These are phyloP conservation scores for Diabrotica balteata DNA, from an alignment of 2,888 invertebrate species.

Conservation along the genomic window DNA sequence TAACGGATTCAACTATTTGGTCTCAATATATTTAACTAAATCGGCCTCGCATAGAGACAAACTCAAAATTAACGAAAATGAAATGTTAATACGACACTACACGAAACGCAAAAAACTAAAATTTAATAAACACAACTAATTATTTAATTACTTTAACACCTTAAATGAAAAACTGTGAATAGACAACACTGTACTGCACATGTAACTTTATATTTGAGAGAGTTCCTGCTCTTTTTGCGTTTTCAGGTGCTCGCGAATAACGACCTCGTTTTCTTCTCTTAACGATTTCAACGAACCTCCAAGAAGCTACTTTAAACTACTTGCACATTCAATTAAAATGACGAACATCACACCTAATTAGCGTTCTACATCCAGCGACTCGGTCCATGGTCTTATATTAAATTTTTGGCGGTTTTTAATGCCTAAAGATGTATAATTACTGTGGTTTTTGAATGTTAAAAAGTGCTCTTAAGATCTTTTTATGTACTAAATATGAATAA, in stretches of 20 bases:
- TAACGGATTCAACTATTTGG: too few relatives aligned
- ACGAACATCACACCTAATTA: slow-evolving; percentile 1
- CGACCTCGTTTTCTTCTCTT: neutral
- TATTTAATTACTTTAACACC: too few relatives aligned
- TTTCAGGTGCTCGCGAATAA: slow-evolving; percentile 1
- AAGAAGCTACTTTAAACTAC: neutral
- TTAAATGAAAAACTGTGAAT: too few relatives aligned
- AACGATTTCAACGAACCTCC: neutral
- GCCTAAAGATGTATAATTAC: slow-evolving; percentile 1
- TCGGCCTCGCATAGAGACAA: too few relatives aligned
- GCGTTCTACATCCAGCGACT: neutral
- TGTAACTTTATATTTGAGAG: too few relatives aligned
- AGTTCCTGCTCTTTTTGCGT: neutral
- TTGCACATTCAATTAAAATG: slow-evolving; percentile 1
- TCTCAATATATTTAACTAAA: too few relatives aligned
- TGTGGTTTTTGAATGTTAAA: neutral
- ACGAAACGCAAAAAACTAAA: too few relatives aligned
- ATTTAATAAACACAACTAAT: too few relatives aligned
- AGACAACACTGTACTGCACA: too few relatives aligned
- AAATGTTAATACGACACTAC: too few relatives aligned
- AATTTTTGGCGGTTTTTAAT: neutral
- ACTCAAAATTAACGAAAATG: too few relatives aligned
- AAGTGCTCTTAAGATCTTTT: neutral
- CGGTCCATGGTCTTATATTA: neutral
- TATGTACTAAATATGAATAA: neutral